Evolutionary conservation across 2,113 vertebrate species (phyloP).

Genomic region (Pipra filicauda): DNA sequence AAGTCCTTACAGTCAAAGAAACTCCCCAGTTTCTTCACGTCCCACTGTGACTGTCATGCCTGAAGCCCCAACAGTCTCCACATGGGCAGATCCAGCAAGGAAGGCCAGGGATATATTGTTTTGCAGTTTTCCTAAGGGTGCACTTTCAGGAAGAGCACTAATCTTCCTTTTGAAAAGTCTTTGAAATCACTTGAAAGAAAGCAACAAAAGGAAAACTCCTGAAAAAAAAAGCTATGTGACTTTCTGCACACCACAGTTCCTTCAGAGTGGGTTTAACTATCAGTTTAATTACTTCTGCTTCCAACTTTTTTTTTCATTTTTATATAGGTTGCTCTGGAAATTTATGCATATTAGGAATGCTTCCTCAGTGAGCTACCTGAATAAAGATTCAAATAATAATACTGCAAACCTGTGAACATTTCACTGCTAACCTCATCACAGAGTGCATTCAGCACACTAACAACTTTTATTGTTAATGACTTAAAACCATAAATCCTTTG

Average conservation of each 20-base stretch:
- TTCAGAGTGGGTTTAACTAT: slow-evolving; percentile 29
- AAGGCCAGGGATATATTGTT: background rate
- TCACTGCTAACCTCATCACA: background rate
- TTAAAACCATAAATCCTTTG: slow-evolving; percentile 16
- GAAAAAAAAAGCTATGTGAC: background rate
- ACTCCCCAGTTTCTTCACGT: background rate
- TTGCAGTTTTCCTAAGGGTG: background rate
- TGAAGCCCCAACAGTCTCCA: background rate
- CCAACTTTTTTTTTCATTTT: background rate
- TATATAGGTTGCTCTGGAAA: slow-evolving; percentile 24
- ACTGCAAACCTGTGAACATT: background rate
- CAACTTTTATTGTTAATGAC: background rate
- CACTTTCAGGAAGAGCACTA: background rate
- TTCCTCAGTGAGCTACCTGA: background rate
- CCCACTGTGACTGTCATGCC: background rate
- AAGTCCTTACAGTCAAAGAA: background rate
- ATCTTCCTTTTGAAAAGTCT: slow-evolving; percentile 37
- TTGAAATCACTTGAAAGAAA: slow-evolving; percentile 37
- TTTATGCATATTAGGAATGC: slow-evolving; percentile 26
- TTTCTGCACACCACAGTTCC: background rate
- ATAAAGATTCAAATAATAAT: slow-evolving; percentile 22
- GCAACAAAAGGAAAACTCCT: slow-evolving; percentile 21
- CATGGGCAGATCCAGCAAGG: background rate
- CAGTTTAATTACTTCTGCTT: slow-evolving; percentile 57
- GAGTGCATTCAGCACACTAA: background rate